Conservation (phyloP, 2,888 invertebrate genomes). For the Oscheius sp. region DNA sequence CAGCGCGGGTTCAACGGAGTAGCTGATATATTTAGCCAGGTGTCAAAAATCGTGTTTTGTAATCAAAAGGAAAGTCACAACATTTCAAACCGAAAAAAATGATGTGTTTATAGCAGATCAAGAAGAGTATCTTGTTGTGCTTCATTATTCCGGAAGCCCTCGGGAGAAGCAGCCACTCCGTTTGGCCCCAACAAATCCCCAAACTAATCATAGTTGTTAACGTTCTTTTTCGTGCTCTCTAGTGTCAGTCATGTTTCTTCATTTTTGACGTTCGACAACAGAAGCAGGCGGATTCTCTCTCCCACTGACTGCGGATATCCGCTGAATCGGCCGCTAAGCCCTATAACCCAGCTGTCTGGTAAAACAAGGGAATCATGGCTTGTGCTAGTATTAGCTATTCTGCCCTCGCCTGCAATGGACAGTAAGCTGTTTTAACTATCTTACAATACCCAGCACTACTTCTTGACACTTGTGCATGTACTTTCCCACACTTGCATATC, state of each 20-base stretch:
- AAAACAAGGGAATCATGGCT: constrained; percentile 44
- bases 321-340: constrained; percentile 25
- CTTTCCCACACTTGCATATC: constrained; percentile 6
- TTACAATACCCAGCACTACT: background rate
- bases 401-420: constrained; percentile 59
- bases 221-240: constrained; percentile 25
- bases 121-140: background rate
- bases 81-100: constrained; percentile 4
- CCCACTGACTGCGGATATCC: constrained; percentile 30
- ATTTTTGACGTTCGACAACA: constrained; percentile 18
- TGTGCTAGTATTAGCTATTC: constrained; percentile 62
- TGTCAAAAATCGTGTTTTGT: background rate
- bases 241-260: constrained; percentile 13
- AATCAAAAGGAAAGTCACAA: background rate
- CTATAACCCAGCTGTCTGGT: constrained; percentile 12
- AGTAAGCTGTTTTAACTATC: constrained; percentile 50
- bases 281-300: constrained; percentile 23
- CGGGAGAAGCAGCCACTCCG: constrained; percentile 22
- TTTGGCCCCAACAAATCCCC: constrained; percentile 23
- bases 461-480: background rate
- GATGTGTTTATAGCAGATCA: constrained; percentile 13
- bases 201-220: constrained; percentile 29
- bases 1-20: constrained; percentile 12
- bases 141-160: constrained; percentile 6
- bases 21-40: background rate